phyloP scores from a whole-genome alignment of 1,140 invertebrate genomes.

The Ctenoplectra terminalis region DNA sequence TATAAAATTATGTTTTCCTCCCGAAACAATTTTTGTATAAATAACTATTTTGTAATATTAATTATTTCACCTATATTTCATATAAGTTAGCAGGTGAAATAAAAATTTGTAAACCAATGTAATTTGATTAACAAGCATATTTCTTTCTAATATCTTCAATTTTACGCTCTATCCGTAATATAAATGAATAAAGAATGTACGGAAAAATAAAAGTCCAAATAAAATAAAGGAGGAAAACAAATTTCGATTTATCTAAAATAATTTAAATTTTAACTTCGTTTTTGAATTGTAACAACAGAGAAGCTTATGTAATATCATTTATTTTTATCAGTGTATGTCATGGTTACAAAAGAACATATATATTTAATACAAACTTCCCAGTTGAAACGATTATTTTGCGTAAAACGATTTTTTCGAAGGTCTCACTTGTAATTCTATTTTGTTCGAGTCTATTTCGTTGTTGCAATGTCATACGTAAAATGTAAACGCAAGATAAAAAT shows the following conservation, averaged over 20 bases:
- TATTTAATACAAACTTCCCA: not conserved
- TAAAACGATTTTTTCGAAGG: not conserved
- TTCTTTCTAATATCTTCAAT: too few species aligned
- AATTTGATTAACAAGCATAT: too few species aligned
- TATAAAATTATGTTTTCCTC: too few species aligned
- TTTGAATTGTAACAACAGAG: not conserved
- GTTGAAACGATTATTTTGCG: too few species aligned
- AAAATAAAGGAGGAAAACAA: not conserved
- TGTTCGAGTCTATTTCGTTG: not conserved
- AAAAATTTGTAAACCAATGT: too few species aligned
- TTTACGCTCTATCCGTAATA: too few species aligned
- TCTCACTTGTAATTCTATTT: not conserved
- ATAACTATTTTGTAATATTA: too few species aligned
- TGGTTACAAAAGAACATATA: not conserved
- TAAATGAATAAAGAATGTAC: not conserved
- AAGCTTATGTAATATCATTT: not conserved
- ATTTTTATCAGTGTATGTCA: not conserved
- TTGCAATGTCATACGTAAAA: not conserved
- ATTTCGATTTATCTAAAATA: not conserved
- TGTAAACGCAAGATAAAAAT: not conserved
- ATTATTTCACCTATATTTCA: too few species aligned
- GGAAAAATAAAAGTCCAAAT: not conserved
- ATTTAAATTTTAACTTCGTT: not conserved
- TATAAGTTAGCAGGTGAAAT: too few species aligned
- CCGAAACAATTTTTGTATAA: too few species aligned